Evolutionary conservation across 1,140 invertebrate species (phyloP).

Genomic region (Euwallacea similis): DNA sequence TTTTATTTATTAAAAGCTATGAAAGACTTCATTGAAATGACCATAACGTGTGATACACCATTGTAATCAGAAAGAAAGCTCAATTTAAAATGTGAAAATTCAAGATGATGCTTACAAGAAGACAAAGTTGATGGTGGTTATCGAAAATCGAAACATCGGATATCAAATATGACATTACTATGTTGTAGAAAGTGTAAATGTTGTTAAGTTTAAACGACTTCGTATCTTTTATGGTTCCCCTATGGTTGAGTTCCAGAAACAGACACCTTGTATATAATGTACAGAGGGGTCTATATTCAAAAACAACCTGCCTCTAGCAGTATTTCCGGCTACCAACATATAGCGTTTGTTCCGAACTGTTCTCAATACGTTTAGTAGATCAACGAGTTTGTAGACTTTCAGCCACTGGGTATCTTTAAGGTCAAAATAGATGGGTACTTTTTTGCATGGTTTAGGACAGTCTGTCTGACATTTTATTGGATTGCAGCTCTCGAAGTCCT

Average conservation of each 20-base stretch:
- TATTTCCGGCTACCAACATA: conserved; percentile 48
- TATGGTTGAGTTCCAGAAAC: too few species aligned
- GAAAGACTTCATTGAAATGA: background rate
- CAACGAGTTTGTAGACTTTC: conserved; percentile 41
- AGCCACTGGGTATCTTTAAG: conserved; percentile 41
- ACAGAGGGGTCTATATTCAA: conserved; percentile 28
- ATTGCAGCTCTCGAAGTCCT: conserved; percentile 35
- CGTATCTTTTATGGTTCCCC: too few species aligned
- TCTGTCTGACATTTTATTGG: conserved; percentile 5
- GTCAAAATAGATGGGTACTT: conserved; percentile 20
- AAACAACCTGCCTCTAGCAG: conserved; percentile 39
- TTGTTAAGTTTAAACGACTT: background rate
- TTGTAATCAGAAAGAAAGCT: background rate
- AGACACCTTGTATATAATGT: too few species aligned
- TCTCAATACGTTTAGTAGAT: conserved; percentile 42
- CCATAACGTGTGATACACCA: background rate
- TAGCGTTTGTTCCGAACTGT: conserved; percentile 40
- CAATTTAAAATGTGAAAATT: too few species aligned
- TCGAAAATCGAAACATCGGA: too few species aligned
- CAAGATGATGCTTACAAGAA: too few species aligned
- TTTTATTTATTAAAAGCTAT: too few species aligned
- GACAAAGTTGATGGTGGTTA: too few species aligned
- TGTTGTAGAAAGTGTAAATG: background rate
- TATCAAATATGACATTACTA: background rate
- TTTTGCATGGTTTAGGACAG: conserved; percentile 21